Evolutionary conservation across 1,140 invertebrate genomes (phyloP), one percentile per base, ranked within the genome.

Genomic region (Glossosoma conforme): DNA sequence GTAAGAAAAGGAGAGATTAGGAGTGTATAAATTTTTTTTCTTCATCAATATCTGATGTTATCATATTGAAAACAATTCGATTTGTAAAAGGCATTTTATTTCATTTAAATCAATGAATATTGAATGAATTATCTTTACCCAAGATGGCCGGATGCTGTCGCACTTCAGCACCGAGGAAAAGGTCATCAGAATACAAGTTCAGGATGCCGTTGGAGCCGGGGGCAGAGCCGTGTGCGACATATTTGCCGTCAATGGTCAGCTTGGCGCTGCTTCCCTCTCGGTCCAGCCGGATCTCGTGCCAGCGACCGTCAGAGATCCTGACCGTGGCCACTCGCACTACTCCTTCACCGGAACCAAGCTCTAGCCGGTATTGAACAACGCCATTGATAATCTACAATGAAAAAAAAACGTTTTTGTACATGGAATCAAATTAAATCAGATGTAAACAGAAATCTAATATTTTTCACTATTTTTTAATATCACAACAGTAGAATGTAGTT

Each of bases 261-360:
- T 84, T 81, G 5, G 87, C 89, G 53, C 72, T 82, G 57, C 85
- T 89, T 2, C 88, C 84, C 28, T 87, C 82, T 19, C 93, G 75
- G 67, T 93, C 86, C 36, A 96, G 68, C 20, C 81, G 77, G 28
- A 93, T 82, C 59, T 87, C 82, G 70, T 97, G 93, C 93, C 93
- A 97, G 54, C 81, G 78, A 1, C 93, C 92, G 69, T 97, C 93
- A 25, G 86, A 86, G 20, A 94, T 80, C 56, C 81, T 80, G 1
- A 82, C 66, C 32, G 83, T 82, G 1, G 83, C 82, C 2, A 94
- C 85, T 32, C 83, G 75, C 1, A 93, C 84, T 6, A 86, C 62
- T n/a, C 89, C 91, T 66, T 90, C 87, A n/a, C 93, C 93, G 59
- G 87, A 89, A 3, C 93, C 93, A 45, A 94, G 79, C 65, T 97